Percentiles rank a stretch among this genome's conserved stretches.
phyloP scores from a whole-genome alignment of 1,140 invertebrate species.

The Thaumatotibia leucotreta region DNA sequence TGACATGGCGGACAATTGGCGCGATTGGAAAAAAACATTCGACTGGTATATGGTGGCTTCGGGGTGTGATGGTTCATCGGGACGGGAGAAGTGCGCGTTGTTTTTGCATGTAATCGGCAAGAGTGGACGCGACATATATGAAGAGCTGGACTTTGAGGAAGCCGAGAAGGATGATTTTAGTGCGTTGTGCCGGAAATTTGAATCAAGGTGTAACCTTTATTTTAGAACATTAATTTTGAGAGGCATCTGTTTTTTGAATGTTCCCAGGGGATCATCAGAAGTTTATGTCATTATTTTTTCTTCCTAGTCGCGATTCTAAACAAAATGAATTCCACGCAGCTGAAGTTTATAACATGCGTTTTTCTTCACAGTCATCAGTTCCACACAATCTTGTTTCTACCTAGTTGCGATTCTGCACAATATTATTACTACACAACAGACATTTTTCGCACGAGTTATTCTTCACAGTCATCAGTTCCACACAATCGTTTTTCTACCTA shows the following conservation, averaged over 20 bases:
- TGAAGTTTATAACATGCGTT: no score
- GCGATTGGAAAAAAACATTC: conserved; percentile 21
- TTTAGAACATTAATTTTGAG: conserved; percentile 20
- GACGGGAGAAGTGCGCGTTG: conserved; percentile 19
- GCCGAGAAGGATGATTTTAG: conserved; percentile 2
- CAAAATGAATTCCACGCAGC: no score
- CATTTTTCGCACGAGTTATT: no score
- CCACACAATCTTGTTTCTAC: no score
- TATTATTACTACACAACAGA: no score
- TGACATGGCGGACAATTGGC: conserved; percentile 17
- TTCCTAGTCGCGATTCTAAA: no score
- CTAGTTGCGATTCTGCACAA: no score
- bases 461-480: no score
- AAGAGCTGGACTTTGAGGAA: conserved; percentile 16
- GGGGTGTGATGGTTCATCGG: not conserved
- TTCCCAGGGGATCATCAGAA: no score
- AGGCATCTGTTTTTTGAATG: conserved; percentile 11
- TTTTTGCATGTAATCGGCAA: conserved; percentile 23
- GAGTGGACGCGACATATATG: conserved; percentile 17
- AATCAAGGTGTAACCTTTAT: conserved; percentile 11
- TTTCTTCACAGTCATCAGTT: no score
- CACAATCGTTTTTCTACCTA: no score
- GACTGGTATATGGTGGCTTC: conserved; percentile 20
- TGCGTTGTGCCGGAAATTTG: conserved; percentile 13
- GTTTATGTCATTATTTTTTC: no score